Percentiles rank a stretch among this genome's conserved stretches.
phyloP scores from a whole-genome alignment of 1,140 invertebrate species.

The Nomia melanderi region DNA sequence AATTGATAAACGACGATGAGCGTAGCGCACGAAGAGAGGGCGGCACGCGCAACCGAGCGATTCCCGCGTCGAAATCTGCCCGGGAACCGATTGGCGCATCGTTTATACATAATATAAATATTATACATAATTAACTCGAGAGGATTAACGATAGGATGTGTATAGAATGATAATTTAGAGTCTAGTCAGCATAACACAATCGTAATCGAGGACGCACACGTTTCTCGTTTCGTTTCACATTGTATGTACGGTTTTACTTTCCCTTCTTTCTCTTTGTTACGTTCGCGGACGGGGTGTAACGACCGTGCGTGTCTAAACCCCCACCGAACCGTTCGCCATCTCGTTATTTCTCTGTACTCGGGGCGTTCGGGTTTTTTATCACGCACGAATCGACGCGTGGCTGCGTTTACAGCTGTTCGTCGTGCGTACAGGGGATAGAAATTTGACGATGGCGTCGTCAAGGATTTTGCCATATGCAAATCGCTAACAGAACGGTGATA shows the following conservation, averaged over 20 bases:
- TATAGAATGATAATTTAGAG: conserved; percentile 71
- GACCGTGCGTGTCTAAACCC: neutral
- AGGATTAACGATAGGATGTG: conserved; percentile 64
- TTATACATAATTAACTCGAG: conserved; percentile 43
- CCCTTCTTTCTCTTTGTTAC: conserved; percentile 28
- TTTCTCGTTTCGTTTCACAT: conserved; percentile 36
- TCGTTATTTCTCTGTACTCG: conserved; percentile 29
- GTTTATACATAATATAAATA: conserved; percentile 52
- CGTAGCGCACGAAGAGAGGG: neutral
- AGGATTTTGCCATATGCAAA: too few relatives aligned
- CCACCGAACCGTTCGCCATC: conserved; percentile 1
- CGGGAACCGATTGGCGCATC: conserved; percentile 3
- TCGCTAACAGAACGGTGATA: too few relatives aligned
- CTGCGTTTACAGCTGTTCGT: conserved; percentile 49
- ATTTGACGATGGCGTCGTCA: too few relatives aligned
- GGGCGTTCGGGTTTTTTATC: conserved; percentile 15
- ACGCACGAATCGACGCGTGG: conserved; percentile 35
- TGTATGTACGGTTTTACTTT: neutral
- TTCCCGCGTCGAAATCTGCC: neutral
- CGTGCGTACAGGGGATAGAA: conserved; percentile 10
- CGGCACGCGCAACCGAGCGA: conserved; percentile 8
- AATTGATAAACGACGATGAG: neutral
- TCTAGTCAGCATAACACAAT: conserved; percentile 75
- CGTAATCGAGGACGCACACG: conserved; percentile 65
- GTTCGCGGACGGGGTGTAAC: neutral